These are phyloP conservation scores for Eudyptes chrysolophus DNA, from an alignment of 2,113 vertebrate genomes.

Conservation along the genomic window DNA sequence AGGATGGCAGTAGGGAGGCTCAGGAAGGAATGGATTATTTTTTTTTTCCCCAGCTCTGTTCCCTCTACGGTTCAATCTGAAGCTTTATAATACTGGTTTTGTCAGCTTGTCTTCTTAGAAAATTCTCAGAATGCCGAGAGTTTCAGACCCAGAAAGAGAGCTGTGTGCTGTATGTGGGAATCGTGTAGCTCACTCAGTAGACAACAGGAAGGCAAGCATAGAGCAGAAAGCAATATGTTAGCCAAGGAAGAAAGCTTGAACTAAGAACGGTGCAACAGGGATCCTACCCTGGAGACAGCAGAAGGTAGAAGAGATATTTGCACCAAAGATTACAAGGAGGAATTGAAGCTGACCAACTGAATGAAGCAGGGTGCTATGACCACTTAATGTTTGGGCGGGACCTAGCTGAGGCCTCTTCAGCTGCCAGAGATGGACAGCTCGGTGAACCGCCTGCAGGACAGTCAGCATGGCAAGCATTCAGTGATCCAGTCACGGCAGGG, in stretches of 20 bases:
- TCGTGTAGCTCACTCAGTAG: neutral
- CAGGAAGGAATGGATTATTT: neutral
- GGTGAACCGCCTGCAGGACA: neutral
- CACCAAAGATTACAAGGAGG: neutral
- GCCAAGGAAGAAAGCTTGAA: neutral
- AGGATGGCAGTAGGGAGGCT: neutral
- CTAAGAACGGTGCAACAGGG: neutral
- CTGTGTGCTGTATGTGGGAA: neutral
- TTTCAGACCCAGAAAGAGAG: neutral
- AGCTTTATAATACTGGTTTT: neutral
- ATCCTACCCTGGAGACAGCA: neutral
- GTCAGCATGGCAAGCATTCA: fast-evolving
- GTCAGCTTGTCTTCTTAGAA: neutral
- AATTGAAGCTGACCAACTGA: neutral
- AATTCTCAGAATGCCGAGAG: neutral
- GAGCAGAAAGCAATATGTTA: neutral
- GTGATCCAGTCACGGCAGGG: neutral
- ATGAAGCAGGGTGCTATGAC: neutral
- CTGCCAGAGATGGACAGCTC: neutral
- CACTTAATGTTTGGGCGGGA: fast-evolving
- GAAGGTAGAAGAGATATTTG: neutral
- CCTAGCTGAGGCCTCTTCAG: neutral
- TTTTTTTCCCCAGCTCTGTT: neutral
- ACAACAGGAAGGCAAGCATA: neutral
- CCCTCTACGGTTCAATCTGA: neutral